A percentile compares a stretch with the other conserved stretches of the same genome.
These are phyloP conservation scores for Cyprinus carpio DNA, from an alignment of 2,113 vertebrate genomes.

Conservation along the genomic window DNA sequence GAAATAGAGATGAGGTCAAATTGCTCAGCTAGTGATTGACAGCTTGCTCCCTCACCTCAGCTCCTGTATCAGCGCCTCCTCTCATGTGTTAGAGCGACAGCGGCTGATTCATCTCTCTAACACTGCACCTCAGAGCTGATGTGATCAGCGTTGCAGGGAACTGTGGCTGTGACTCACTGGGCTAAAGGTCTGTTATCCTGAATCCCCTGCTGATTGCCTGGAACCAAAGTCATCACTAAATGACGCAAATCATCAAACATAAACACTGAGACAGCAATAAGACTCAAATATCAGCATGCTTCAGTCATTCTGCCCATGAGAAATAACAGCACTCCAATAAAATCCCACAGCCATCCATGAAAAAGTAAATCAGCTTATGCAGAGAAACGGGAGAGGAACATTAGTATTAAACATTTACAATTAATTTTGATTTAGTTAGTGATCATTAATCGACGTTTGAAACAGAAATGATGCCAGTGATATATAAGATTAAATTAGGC, in stretches of 20 bases:
- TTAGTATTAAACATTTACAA: slow-evolving; percentile 32
- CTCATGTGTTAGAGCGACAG: not conserved
- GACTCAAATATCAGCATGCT: slow-evolving; percentile 22
- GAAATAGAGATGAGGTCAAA: slow-evolving; percentile 33
- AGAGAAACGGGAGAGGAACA: not conserved
- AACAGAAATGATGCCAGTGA: not conserved
- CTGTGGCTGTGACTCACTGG: slow-evolving; percentile 40
- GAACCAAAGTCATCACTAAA: slow-evolving; percentile 18
- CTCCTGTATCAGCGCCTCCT: not conserved
- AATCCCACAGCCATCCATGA: not conserved
- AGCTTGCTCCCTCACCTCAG: no score
- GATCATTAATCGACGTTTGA: slow-evolving; percentile 55
- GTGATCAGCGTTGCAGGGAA: slow-evolving; percentile 40
- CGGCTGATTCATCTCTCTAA: slow-evolving; percentile 29
- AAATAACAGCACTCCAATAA: slow-evolving; percentile 4
- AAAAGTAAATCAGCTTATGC: not conserved
- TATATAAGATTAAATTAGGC: slow-evolving; percentile 4
- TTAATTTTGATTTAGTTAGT: slow-evolving; percentile 67
- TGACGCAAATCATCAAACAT: slow-evolving; percentile 39
- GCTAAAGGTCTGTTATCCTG: slow-evolving; percentile 39
- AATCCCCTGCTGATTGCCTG: slow-evolving; percentile 37
- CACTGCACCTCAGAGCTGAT: slow-evolving; percentile 23
- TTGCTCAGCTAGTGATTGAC: not conserved
- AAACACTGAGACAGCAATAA: not conserved
- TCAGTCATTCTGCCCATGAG: slow-evolving; percentile 19